These are phyloP conservation scores for Isichthys henryi DNA, from an alignment of 2,113 vertebrate genomes.

Conservation along the genomic window DNA sequence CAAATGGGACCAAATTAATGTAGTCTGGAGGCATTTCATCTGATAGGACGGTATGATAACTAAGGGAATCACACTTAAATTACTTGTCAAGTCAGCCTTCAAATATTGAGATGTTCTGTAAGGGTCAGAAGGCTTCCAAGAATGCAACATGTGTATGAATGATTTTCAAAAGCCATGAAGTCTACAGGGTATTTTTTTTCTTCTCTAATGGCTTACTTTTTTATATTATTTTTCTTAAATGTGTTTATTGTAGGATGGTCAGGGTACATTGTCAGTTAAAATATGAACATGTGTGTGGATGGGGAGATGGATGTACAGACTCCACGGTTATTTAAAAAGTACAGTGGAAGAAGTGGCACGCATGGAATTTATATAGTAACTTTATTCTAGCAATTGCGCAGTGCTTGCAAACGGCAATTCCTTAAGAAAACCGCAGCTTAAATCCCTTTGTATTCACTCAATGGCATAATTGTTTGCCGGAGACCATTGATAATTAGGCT, in stretches of 20 bases:
- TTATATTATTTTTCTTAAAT: neutral
- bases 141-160: neutral
- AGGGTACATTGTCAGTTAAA: neutral
- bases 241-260: neutral
- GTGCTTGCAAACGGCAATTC: neutral
- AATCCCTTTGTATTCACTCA: neutral
- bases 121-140: neutral
- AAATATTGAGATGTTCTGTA: conserved; percentile 33
- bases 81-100: conserved; percentile 34
- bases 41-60: conserved; percentile 30
- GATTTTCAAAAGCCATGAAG: neutral
- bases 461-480: neutral
- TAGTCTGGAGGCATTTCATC: conserved; percentile 42
- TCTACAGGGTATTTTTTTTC: neutral
- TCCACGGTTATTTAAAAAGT: neutral
- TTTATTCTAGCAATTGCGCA: neutral
- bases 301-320: too few relatives aligned
- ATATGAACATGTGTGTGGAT: neutral
- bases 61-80: conserved; percentile 23
- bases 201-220: neutral
- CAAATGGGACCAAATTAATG: conserved; percentile 52
- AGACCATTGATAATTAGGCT: neutral
- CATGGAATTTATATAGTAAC: neutral
- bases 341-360: neutral
- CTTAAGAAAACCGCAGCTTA: neutral